Percentiles rank a stretch among this genome's conserved stretches.
Evolutionary conservation across 2,888 invertebrate species (phyloP).

Genomic region (Petrophora chlorosata): DNA sequence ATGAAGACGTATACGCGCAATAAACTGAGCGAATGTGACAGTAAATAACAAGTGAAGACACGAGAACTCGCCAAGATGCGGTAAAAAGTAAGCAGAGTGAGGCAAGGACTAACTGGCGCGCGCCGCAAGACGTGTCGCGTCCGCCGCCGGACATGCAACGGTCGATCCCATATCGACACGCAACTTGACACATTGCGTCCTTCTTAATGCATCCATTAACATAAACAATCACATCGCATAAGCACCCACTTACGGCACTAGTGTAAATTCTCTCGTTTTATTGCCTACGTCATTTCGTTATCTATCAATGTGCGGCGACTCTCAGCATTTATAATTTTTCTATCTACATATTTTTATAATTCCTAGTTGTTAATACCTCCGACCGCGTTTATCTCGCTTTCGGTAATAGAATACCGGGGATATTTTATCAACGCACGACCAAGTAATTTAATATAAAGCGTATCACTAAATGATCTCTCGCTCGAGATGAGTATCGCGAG

Average conservation of each 20-base stretch:
- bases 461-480: constrained; percentile 82
- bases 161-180: constrained; percentile 70
- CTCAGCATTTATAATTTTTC: constrained; percentile 26
- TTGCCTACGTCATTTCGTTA: constrained; percentile 24
- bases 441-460: constrained; percentile 84
- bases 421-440: constrained; percentile 83
- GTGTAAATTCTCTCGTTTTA: constrained; percentile 47
- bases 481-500: constrained; percentile 76
- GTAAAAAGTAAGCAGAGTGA: constrained; percentile 57
- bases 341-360: constrained; percentile 39
- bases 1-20: constrained; percentile 53
- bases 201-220: constrained; percentile 64
- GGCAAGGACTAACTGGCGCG: constrained; percentile 57
- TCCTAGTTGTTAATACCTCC: constrained; percentile 64
- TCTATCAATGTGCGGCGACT: constrained; percentile 21
- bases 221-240: constrained; percentile 55
- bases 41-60: constrained; percentile 55
- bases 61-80: constrained; percentile 42
- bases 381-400: constrained; percentile 76
- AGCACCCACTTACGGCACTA: constrained; percentile 38
- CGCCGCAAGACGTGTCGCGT: constrained; percentile 39
- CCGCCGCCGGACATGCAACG: constrained; percentile 43
- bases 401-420: constrained; percentile 81
- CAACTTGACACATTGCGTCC: constrained; percentile 68
- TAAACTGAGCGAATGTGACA: constrained; percentile 52